Evolutionary conservation across 2,797 vertebrate genomes (phyloP).

Genomic region (Distichodus sexfasciatus): DNA sequence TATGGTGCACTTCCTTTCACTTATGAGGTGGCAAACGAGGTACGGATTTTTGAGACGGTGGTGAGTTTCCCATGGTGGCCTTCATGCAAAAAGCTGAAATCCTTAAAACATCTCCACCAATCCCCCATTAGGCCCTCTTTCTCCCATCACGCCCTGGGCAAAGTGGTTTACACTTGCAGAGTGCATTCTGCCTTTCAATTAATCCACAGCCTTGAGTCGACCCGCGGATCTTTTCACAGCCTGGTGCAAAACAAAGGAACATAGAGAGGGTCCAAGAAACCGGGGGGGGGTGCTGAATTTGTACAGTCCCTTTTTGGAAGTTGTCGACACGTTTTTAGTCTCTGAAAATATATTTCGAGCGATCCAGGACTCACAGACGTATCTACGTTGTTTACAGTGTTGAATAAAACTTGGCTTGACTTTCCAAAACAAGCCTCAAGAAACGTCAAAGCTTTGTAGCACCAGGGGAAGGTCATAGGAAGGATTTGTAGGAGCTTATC

Average conservation of each 20-base stretch:
- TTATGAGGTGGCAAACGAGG: background rate
- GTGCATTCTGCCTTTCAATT: conserved; percentile 80
- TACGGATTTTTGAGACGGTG: too few relatives aligned
- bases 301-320: background rate
- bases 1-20: background rate
- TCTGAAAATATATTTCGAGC: too few relatives aligned
- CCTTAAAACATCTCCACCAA: conserved; percentile 58
- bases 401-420: too few relatives aligned
- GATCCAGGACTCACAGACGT: too few relatives aligned
- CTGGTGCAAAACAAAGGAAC: conserved; percentile 56
- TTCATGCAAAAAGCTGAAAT: conserved; percentile 53
- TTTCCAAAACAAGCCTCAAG: background rate
- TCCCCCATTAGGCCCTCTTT: conserved; percentile 69
- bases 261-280: conserved; percentile 43
- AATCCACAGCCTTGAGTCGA: conserved; percentile 76
- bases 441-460: background rate
- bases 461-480: background rate
- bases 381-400: too few relatives aligned
- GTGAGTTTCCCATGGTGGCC: background rate
- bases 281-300: conserved; percentile 10
- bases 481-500: background rate
- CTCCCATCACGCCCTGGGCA: conserved; percentile 73
- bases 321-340: background rate
- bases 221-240: conserved; percentile 58
- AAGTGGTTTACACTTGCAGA: conserved; percentile 78